Evolutionary conservation across 2,113 vertebrate genomes (phyloP).

Genomic region (Callipepla californica): DNA sequence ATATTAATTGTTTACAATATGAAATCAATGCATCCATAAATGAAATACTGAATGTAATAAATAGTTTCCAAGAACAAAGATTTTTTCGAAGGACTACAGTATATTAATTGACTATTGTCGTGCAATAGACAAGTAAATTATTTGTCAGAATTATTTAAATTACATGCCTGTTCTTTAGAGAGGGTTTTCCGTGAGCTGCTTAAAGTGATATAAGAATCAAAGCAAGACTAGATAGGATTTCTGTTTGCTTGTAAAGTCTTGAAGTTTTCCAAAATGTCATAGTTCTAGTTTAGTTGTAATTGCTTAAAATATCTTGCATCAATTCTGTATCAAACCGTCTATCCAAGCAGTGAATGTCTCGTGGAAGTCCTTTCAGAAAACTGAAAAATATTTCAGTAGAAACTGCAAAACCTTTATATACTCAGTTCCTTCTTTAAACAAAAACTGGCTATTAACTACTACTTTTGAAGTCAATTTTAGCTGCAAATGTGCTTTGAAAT

Average conservation of each 20-base stretch:
- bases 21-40: neutral
- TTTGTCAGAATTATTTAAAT: neutral
- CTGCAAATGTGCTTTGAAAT: neutral
- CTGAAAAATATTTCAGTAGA: neutral
- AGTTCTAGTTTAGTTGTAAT: neutral
- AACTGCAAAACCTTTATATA: neutral
- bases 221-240: neutral
- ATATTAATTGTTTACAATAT: neutral
- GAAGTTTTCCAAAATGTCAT: neutral
- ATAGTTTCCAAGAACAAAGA: neutral
- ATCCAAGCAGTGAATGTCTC: neutral
- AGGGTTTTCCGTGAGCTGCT: neutral
- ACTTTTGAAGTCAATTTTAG: conserved; percentile 13
- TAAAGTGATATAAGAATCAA: neutral
- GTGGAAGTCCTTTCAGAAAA: neutral
- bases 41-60: neutral
- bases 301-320: neutral
- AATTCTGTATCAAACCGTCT: neutral
- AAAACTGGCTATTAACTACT: neutral
- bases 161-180: neutral
- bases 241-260: neutral
- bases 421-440: neutral
- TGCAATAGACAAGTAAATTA: neutral
- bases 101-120: neutral
- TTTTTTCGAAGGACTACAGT: neutral